Conservation (phyloP, 2,113 vertebrate species). For the Ondatra zibethicus region DNA sequence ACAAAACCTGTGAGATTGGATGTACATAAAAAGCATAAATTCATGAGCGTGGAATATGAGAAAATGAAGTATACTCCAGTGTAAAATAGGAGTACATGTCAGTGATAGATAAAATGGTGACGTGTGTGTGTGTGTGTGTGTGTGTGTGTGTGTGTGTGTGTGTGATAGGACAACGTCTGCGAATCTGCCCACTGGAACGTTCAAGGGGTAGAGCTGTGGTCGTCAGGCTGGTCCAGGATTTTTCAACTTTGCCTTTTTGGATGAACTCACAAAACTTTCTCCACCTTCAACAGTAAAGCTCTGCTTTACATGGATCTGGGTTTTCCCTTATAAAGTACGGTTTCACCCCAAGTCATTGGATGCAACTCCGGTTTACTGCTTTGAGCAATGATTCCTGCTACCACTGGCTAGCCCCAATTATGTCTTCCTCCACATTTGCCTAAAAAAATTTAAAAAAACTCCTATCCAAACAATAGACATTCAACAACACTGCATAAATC, state of each 20-base stretch:
- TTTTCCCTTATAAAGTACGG: background rate
- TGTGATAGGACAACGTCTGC: background rate
- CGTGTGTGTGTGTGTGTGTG: background rate
- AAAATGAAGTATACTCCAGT: slow-evolving; percentile 41
- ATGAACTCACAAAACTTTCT: slow-evolving; percentile 61
- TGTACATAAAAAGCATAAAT: slow-evolving; percentile 2
- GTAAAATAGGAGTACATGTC: slow-evolving; percentile 35
- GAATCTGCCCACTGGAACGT: background rate
- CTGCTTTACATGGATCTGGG: slow-evolving; percentile 10
- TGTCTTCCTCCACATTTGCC: slow-evolving; percentile 36
- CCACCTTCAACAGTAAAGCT: slow-evolving; percentile 58
- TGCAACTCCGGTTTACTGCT: slow-evolving; percentile 49
- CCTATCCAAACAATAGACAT: slow-evolving; percentile 73
- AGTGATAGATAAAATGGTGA: background rate
- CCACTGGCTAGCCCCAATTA: background rate
- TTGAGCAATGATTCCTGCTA: slow-evolving; percentile 19
- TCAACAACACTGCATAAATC: slow-evolving; percentile 77
- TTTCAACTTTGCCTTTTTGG: slow-evolving; percentile 68
- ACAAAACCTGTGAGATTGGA: background rate
- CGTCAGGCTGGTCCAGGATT: background rate
- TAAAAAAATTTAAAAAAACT: background rate
- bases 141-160: background rate
- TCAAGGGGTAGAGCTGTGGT: background rate
- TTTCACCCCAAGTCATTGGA: slow-evolving; percentile 62
- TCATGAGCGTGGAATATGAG: background rate